Evolutionary conservation across 2,888 invertebrate species (phyloP).

Genomic region (Agriopis marginaria): DNA sequence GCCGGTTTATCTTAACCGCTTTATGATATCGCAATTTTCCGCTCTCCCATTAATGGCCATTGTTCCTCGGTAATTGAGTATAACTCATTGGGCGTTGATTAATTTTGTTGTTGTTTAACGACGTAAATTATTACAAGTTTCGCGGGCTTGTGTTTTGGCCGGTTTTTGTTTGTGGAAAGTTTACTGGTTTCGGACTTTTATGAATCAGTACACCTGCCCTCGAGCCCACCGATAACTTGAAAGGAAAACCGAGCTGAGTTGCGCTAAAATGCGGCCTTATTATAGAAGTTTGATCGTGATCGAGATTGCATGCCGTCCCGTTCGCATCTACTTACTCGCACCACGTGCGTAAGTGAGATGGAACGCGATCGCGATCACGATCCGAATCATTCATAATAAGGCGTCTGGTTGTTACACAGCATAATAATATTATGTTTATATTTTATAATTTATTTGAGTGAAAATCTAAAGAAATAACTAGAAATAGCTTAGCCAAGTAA

Average conservation of each 20-base stretch:
- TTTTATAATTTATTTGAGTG: too few relatives aligned
- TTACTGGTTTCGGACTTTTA: slow-evolving; percentile 7
- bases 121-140: slow-evolving; percentile 30
- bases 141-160: slow-evolving; percentile 15
- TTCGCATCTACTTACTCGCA: too few relatives aligned
- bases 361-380: too few relatives aligned
- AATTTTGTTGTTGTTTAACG: slow-evolving; percentile 47
- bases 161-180: slow-evolving; percentile 10
- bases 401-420: too few relatives aligned
- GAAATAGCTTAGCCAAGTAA: neutral
- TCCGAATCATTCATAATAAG: too few relatives aligned
- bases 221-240: neutral
- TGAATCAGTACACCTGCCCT: slow-evolving; percentile 16
- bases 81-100: slow-evolving; percentile 47
- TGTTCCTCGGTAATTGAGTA: slow-evolving; percentile 45
- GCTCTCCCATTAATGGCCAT: slow-evolving; percentile 41
- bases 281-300: too few relatives aligned
- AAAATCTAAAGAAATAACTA: too few relatives aligned
- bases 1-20: slow-evolving; percentile 59
- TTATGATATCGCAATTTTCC: slow-evolving; percentile 57
- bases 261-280: too few relatives aligned
- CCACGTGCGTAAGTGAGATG: too few relatives aligned
- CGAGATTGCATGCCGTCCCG: too few relatives aligned
- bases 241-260: neutral
- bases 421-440: too few relatives aligned